Percentiles rank a stretch among this genome's conserved stretches.
These are phyloP conservation scores for Calcarius lapponicus DNA, from an alignment of 2,797 vertebrate genomes.

Conservation along the genomic window DNA sequence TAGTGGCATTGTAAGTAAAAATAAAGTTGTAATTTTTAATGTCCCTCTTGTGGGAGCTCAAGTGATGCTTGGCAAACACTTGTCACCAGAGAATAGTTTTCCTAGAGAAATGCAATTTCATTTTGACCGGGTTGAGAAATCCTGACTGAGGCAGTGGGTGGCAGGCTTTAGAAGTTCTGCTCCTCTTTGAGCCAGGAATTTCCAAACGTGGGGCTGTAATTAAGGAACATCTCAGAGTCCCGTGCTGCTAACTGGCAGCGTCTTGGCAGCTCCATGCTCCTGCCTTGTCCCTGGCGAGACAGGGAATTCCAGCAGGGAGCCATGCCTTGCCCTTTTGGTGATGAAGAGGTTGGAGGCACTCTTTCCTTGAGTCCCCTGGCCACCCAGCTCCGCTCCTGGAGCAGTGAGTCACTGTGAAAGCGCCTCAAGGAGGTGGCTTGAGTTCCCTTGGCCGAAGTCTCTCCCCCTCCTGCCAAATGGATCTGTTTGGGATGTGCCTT, in stretches of 20 bases:
- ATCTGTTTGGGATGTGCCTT: not conserved
- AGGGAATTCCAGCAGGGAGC: not conserved
- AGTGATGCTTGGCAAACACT: not conserved
- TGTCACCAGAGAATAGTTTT: not conserved
- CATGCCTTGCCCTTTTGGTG: accelerated
- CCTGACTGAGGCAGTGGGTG: not conserved
- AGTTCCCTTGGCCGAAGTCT: not conserved
- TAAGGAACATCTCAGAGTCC: accelerated
- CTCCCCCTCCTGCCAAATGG: not conserved
- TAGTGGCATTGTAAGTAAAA: not conserved
- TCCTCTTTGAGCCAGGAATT: not conserved
- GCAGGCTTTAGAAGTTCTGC: not conserved
- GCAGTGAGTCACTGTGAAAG: not conserved
- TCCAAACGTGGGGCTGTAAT: accelerated
- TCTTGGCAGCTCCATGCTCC: accelerated
- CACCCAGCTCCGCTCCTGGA: not conserved
- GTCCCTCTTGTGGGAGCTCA: not conserved
- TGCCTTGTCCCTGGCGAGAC: not conserved
- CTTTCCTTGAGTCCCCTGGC: not conserved
- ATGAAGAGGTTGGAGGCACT: not conserved
- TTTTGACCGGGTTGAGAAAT: not conserved
- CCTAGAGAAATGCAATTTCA: not conserved
- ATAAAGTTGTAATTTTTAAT: not conserved
- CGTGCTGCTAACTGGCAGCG: accelerated
- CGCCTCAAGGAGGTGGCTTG: not conserved